Evolutionary conservation across 1,140 invertebrate genomes (phyloP).

Genomic region (Caenorhabditis elegans): WBcel235 BX284606.5:3668501-3669000

Average conservation of each 20-base stretch:
- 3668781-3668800: not conserved
- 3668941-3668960: not conserved
- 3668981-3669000: not conserved
- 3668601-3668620: not conserved
- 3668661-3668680: not conserved
- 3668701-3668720: conserved; percentile 50
- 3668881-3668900: conserved; percentile 13
- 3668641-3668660: not conserved
- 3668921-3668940: conserved; percentile 7
- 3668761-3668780: too few species aligned
- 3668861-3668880: conserved; percentile 28
- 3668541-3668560: conserved; percentile 24
- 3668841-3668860: conserved; percentile 16
- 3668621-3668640: not conserved
- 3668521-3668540: conserved; percentile 23
- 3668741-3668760: conserved; percentile 48
- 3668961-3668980: not conserved
- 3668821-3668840: not conserved
- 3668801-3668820: conserved; percentile 14
- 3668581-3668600: not conserved
- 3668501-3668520: conserved; percentile 10
- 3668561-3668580: conserved; percentile 21
- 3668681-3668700: conserved; percentile 9
- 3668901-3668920: not conserved
- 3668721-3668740: conserved; percentile 50